These are phyloP conservation scores for Ptychoptera albimana DNA, from an alignment of 2,888 invertebrate genomes.

Conservation along the genomic window DNA sequence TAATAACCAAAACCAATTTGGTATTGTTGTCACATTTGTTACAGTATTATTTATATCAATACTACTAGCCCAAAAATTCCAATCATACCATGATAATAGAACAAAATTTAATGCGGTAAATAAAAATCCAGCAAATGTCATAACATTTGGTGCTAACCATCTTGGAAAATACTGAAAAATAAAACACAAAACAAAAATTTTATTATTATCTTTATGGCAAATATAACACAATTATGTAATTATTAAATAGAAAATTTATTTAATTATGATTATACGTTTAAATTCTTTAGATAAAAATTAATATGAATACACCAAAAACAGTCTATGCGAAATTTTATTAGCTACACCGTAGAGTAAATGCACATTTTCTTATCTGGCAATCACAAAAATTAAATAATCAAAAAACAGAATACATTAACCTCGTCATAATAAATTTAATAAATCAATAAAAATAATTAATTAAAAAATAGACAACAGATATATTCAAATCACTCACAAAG, in stretches of 20 bases:
- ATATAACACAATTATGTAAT: conserved; percentile 6
- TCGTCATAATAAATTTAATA: too few species aligned
- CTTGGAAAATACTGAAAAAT: conserved; percentile 74
- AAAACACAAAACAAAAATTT: conserved; percentile 10
- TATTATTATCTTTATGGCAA: conserved; percentile 6
- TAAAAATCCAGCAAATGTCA: conserved; percentile 89
- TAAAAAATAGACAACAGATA: too few species aligned
- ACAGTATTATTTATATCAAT: neutral
- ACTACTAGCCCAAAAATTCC: conserved; percentile 44
- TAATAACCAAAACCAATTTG: conserved; percentile 71
- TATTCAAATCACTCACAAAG: too few species aligned
- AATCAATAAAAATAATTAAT: too few species aligned
- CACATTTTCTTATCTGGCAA: too few species aligned
- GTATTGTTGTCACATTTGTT: conserved; percentile 39
- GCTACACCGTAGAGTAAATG: too few species aligned
- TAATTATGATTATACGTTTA: neutral
- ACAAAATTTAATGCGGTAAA: conserved; percentile 77
- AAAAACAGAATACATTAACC: too few species aligned
- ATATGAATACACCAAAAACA: too few species aligned
- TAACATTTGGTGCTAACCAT: conserved; percentile 93
- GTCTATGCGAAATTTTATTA: too few species aligned
- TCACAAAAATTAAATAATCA: too few species aligned
- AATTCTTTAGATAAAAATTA: too few species aligned
- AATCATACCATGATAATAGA: conserved; percentile 75
- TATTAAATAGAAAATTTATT: neutral